Base-by-base conservation (phyloP, 2,888 invertebrate species). In the Orchesella flavescens region DNA sequence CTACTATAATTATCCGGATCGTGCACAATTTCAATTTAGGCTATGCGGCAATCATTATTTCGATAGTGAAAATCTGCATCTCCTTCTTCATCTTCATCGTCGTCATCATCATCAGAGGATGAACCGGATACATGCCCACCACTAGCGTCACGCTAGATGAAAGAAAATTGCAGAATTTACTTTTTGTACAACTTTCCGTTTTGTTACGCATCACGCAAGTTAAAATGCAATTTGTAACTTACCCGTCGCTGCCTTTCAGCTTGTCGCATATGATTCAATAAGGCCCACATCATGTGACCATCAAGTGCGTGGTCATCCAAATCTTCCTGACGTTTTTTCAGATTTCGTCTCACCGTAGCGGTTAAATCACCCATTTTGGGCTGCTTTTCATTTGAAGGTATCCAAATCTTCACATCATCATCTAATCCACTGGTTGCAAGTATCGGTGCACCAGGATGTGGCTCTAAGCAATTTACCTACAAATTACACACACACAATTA, bases 381-480 rank as follows among this genome's bases (percentile, higher is more conserved):
- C 43, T 93, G 93, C 10, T 91, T 89, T 80, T 93, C 92, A 86
- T 91, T 92, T 1, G 92, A 93, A 2, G 98, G 97, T 74, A 95
- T 92, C 97, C 97, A 98, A 78, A 98, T 94, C 91, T 98, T 98
- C 17, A 98, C 94, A 89, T 97, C 96, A 89, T 94, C 93, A 91
- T 98, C 98, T 4, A 98, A 91, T 0, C 98, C 98, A 90, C 95
- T 95, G 1, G 97, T 96, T 13, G 97, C 97, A 88, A 98, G 91
- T 84, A 96, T 93, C 0, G 98, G 97, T 89, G 94, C 92, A 86
- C 93, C 92, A 0, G 98, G 98, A 91, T 98, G 98, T 0, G 96
- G 94, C 89, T 97, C 97, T 89, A 98, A 91, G 88, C 96, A 96
- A 91, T 98, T 98, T 0, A 96, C 94, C 95, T 96, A 90, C 5